Evolutionary conservation across 1,140 invertebrate species (phyloP).

Genomic region (Teleopsis dalmanni): DNA sequence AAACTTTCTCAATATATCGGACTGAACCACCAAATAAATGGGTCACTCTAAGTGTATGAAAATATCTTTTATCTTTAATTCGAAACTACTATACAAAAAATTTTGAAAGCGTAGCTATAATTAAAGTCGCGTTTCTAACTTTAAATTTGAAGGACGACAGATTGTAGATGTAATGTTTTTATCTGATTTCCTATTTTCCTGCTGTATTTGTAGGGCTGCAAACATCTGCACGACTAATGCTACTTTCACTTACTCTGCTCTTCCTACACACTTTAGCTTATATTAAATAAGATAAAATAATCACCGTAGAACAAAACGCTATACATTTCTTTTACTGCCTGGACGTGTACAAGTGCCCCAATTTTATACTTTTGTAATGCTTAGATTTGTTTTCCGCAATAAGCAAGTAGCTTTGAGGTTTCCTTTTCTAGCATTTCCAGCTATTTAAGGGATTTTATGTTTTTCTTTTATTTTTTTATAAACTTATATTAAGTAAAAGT

Average conservation of each 20-base stretch:
- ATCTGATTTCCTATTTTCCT: neutral
- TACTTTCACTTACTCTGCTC: neutral
- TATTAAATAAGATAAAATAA: too few species aligned
- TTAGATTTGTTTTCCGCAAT: neutral
- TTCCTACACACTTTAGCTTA: neutral
- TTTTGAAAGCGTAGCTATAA: neutral
- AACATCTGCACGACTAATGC: neutral
- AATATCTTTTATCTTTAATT: neutral
- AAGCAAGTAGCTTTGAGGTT: neutral
- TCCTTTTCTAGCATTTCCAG: neutral
- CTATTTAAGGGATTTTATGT: too few species aligned
- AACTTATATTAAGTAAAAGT: too few species aligned
- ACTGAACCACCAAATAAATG: too few species aligned
- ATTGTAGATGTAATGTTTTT: neutral
- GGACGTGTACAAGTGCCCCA: neutral
- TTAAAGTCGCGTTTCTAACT: neutral
- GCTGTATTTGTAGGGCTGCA: neutral
- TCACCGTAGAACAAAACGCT: too few species aligned
- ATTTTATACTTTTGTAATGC: neutral
- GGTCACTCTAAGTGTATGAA: too few species aligned
- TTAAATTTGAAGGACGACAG: neutral
- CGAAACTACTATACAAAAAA: neutral
- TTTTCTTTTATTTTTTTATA: too few species aligned
- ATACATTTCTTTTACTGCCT: neutral
- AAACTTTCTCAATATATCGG: too few species aligned